phyloP scores from a whole-genome alignment of 2,797 vertebrate genomes.

The Avahi laniger region DNA sequence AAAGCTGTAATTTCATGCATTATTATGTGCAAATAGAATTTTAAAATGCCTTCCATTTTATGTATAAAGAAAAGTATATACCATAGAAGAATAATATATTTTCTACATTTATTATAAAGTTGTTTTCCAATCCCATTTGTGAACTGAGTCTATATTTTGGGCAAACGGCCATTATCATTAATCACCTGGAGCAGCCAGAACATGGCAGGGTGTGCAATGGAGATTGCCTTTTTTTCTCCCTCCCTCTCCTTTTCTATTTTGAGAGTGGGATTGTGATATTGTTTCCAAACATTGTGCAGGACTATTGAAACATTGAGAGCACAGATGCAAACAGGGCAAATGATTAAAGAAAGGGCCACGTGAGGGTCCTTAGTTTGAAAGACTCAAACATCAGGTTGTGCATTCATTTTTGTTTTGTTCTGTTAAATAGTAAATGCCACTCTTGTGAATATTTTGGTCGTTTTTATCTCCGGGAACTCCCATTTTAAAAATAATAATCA shows the following conservation, averaged over 20 bases:
- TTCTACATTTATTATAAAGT: constrained; percentile 67
- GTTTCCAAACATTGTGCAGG: constrained; percentile 23
- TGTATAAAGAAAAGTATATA: constrained; percentile 53
- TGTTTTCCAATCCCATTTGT: constrained; percentile 59
- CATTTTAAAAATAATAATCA: background rate
- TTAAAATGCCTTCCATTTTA: constrained; percentile 59
- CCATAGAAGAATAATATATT: constrained; percentile 49
- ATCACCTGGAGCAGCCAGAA: constrained; percentile 49
- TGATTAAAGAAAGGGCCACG: background rate
- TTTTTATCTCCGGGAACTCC: background rate
- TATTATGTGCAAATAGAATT: constrained; percentile 71
- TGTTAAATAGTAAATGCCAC: constrained; percentile 26
- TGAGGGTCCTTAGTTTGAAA: background rate
- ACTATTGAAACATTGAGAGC: background rate
- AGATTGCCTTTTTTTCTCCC: background rate
- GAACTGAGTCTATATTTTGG: constrained; percentile 60
- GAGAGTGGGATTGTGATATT: constrained; percentile 17
- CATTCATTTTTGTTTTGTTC: constrained; percentile 41
- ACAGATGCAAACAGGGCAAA: constrained; percentile 13
- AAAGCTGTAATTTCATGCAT: constrained; percentile 70
- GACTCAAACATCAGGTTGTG: background rate
- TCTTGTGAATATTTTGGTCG: background rate
- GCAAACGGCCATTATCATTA: constrained; percentile 67
- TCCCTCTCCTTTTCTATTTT: background rate
- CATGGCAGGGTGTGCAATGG: constrained; percentile 50